Evolutionary conservation across 1,140 invertebrate species (phyloP), one percentile per base, ranked within the genome.

Genomic region (Drosophila pseudoananassae): DNA sequence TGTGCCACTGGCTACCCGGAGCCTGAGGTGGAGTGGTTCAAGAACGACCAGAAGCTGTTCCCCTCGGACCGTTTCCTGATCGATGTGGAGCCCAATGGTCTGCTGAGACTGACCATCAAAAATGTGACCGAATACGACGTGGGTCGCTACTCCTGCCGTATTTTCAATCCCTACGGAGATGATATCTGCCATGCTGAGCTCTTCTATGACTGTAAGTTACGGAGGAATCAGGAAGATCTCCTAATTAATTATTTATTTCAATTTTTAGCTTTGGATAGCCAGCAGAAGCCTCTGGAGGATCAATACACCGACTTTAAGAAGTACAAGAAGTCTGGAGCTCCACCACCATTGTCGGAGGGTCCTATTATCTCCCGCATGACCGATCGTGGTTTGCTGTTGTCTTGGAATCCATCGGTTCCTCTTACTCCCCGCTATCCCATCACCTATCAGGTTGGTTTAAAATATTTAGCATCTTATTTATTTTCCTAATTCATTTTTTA

Each of bases 401-500:
- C 96, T 0, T 99, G 98, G 98, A 96, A 96, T 76, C 97, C 98
- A 3, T 98, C 97, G 4, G 95, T 98, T 25, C 96, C 97, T 0
- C 93, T 95, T 60, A 95, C 95, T 27, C 95, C 96, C 0, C 93
- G 96, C 40, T 93, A 95, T 65, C 97, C 97, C 0, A 97, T 98
- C 17, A 98, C 97, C 4, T 99, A 99, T 84, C 95, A 96, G 90
- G 93, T 93, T 71, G 72, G 56, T 29, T 20, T 1, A n/a, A 8
- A 12, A 27, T 0, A 46, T 23, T 31, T 2, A 10, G 4, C 33
- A 1, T 12, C 12, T 4, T 3, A 36, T 36, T 12, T 10, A n/a
- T 8, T 17, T 38, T 0, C 14, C 0, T 10, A 0, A 33, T 8
- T 23, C 1, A 9, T 10, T 10, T 23, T 2, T 17, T 20, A 10